Conservation (phyloP, 2,797 vertebrate genomes). For the Morus bassanus region DNA sequence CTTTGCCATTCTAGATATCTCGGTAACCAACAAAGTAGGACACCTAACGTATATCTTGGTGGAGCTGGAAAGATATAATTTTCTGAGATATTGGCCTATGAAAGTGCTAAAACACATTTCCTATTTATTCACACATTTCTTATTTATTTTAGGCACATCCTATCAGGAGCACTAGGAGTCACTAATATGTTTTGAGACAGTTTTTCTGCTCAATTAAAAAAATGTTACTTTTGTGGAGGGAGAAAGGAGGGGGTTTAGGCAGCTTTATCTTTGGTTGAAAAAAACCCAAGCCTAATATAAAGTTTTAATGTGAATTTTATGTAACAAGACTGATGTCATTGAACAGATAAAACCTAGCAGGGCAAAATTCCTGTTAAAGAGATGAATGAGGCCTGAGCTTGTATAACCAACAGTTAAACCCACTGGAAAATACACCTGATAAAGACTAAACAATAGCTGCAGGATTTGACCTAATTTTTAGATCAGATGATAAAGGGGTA, state of each 20-base stretch:
- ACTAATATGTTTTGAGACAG: neutral
- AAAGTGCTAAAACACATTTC: conserved; percentile 1
- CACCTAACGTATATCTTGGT: neutral
- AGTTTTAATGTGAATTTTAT: neutral
- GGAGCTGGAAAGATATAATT: neutral
- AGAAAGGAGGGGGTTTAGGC: neutral
- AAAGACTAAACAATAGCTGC: conserved; percentile 31
- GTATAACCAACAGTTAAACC: neutral
- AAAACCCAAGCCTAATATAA: neutral
- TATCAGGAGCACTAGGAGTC: neutral
- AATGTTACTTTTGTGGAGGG: neutral
- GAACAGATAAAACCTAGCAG: neutral
- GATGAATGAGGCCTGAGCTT: neutral
- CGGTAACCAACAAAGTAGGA: neutral
- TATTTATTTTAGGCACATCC: neutral
- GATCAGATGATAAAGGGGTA: conserved; percentile 6
- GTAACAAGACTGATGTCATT: neutral
- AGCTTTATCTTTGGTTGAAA: neutral
- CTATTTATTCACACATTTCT: neutral
- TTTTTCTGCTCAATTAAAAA: conserved; percentile 5
- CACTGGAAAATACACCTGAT: neutral
- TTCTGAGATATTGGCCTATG: neutral
- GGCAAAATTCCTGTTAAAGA: conserved; percentile 8
- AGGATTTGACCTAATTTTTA: conserved; percentile 55
- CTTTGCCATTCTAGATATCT: neutral